Evolutionary conservation across 2,113 vertebrate genomes (phyloP), one percentile per base, ranked within the genome.

Genomic region (Daphoenositta chrysoptera): DNA sequence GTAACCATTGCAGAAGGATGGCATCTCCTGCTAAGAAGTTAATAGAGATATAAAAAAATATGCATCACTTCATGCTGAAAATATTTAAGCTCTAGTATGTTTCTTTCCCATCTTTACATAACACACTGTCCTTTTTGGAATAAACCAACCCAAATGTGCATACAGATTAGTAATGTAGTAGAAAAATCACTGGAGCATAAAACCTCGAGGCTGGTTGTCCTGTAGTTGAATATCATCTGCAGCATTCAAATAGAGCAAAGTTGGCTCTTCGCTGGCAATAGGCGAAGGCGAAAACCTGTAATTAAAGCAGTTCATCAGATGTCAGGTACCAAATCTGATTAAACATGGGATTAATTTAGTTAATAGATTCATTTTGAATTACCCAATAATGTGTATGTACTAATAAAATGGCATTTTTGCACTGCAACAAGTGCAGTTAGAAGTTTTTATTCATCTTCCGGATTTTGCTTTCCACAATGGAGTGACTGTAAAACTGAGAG

Each of bases 141-240:
- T 94, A 95, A 96, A 95, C 15, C 77, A 82, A 53, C 94, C 91
- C 84, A 96, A 94, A 96, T 94, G 90, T 76, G 89, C 87, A 83
- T 73, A 76, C 40, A 33, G 31, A 89, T 95, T 73, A 90, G 82
- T 80, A 81, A 92, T 56, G 64, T 54, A 89, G 91, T 91, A 96
- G 92, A 90, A 94, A 61, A 95, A 73, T 79, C 78, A 66, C 71
- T 53, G 79, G 80, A 92, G 85, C 88, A 10, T 77, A 60, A 94
- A 96, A 90, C 90, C 95, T 95, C 13, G 88, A 86, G 96, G 94
- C 88, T 56, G 69, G 83, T 87, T 92, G 80, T 81, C 83, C 56
- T 63, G 56, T 78, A 79, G 64, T 26, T 73, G 85, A 48, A 5
- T 51, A 88, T 92, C 79, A 60, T 81, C 53, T 15, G n/a, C 44